Conservation (phyloP, 2,113 vertebrate genomes). For the Pogonocichla stellata region DNA sequence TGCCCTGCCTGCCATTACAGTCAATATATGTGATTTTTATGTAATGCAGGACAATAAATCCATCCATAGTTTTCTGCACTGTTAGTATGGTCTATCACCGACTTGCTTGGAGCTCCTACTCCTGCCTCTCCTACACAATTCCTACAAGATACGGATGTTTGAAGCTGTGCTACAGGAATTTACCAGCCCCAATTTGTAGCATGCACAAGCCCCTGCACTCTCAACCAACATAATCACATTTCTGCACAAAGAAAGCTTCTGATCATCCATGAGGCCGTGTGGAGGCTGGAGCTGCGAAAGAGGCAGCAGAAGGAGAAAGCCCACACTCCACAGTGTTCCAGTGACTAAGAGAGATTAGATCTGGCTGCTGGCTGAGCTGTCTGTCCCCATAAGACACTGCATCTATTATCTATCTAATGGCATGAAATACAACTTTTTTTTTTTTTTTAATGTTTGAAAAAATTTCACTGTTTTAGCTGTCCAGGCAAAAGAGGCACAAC, state of each 20-base stretch:
- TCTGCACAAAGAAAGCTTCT: background rate
- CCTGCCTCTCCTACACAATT: constrained; percentile 28
- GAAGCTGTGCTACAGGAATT: background rate
- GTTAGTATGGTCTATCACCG: background rate
- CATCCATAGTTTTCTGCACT: background rate
- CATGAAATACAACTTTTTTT: background rate
- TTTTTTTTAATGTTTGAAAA: background rate
- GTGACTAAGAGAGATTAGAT: constrained; percentile 4
- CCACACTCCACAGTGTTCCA: background rate
- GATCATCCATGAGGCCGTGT: background rate
- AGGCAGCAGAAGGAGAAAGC: constrained; percentile 32
- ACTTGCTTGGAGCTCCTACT: background rate
- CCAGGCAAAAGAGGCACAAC: background rate
- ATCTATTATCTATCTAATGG: background rate
- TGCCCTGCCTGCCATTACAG: background rate
- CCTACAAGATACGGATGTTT: background rate
- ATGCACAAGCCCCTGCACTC: background rate
- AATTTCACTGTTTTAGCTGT: background rate
- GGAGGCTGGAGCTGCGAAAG: constrained; percentile 48
- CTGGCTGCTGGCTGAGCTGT: constrained; percentile 2
- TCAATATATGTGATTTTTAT: background rate
- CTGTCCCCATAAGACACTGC: background rate
- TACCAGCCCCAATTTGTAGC: background rate
- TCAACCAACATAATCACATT: background rate
- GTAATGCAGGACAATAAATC: background rate